Percentiles rank a stretch among this genome's conserved stretches.
These are phyloP conservation scores for Pseudanteris insignis DNA, from an alignment of 2,888 invertebrate genomes.

Conservation along the genomic window DNA sequence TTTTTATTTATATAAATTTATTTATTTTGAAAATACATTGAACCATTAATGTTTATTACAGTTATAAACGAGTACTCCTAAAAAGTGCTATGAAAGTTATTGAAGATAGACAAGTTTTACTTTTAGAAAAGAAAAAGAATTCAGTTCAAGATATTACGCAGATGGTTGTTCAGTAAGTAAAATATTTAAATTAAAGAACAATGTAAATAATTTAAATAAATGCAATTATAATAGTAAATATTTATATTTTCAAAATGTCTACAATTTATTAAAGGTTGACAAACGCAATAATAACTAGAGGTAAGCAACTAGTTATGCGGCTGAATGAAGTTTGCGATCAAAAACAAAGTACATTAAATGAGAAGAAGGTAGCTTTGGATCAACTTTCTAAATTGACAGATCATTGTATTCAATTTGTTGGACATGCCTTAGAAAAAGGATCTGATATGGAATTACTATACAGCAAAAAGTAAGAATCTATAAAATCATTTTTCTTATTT, in stretches of 20 bases:
- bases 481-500: neutral
- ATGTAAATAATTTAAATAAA: no score
- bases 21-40: no score
- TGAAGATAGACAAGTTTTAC: slow-evolving; percentile 84
- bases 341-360: slow-evolving; percentile 81
- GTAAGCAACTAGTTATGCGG: slow-evolving; percentile 82
- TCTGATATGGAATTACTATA: slow-evolving; percentile 86
- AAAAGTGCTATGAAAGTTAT: slow-evolving; percentile 75
- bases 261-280: slow-evolving; percentile 74
- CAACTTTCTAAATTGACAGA: slow-evolving; percentile 85
- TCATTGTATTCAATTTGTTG: slow-evolving; percentile 87
- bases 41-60: slow-evolving; percentile 45
- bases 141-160: slow-evolving; percentile 88
- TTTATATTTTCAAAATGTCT: no score
- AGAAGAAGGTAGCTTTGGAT: slow-evolving; percentile 85
- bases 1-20: no score
- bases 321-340: slow-evolving; percentile 82
- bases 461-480: slow-evolving; percentile 79
- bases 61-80: slow-evolving; percentile 61
- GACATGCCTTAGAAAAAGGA: slow-evolving; percentile 79
- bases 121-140: slow-evolving; percentile 85
- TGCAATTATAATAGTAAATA: no score
- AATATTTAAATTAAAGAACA: no score
- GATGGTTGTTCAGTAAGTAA: slow-evolving; percentile 81
- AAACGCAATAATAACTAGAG: slow-evolving; percentile 82